These are phyloP conservation scores for Dermolepida albohirtum DNA, from an alignment of 2,888 invertebrate species.

Conservation along the genomic window DNA sequence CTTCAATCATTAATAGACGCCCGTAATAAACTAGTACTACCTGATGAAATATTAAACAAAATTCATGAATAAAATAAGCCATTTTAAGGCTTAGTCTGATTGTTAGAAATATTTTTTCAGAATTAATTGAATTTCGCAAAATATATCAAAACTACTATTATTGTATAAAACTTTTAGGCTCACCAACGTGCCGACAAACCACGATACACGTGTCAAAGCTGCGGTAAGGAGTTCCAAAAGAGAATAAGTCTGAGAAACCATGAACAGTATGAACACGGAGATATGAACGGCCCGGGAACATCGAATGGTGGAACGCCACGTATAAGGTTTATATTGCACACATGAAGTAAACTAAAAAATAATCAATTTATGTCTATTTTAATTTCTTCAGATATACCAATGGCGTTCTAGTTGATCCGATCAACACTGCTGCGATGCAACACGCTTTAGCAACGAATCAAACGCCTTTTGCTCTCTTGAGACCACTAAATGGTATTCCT, in stretches of 20 bases:
- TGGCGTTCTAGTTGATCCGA: constrained; percentile 77
- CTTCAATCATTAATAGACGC: too few species aligned
- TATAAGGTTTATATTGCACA: constrained; percentile 22
- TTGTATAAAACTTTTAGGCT: constrained; percentile 55
- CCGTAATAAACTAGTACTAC: too few species aligned
- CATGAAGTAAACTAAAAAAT: too few species aligned
- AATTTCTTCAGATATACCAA: constrained; percentile 60
- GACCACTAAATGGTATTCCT: constrained; percentile 75
- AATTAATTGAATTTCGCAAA: too few species aligned
- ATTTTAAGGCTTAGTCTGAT: too few species aligned
- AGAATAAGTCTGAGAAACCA: constrained; percentile 69
- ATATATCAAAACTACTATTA: too few species aligned
- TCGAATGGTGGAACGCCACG: constrained; percentile 26
- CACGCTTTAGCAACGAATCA: constrained; percentile 73
- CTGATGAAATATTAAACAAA: too few species aligned
- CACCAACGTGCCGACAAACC: constrained; percentile 69
- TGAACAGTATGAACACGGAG: constrained; percentile 68
- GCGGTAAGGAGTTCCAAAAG: constrained; percentile 69
- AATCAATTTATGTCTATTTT: neutral
- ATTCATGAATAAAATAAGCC: too few species aligned
- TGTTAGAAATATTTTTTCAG: too few species aligned
- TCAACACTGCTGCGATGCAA: constrained; percentile 78
- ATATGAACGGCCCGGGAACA: constrained; percentile 35
- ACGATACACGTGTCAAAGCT: constrained; percentile 68
- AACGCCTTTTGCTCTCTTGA: constrained; percentile 78